Conservation (phyloP, 2,113 vertebrate genomes). For the Himantopus leucocephalus region DNA sequence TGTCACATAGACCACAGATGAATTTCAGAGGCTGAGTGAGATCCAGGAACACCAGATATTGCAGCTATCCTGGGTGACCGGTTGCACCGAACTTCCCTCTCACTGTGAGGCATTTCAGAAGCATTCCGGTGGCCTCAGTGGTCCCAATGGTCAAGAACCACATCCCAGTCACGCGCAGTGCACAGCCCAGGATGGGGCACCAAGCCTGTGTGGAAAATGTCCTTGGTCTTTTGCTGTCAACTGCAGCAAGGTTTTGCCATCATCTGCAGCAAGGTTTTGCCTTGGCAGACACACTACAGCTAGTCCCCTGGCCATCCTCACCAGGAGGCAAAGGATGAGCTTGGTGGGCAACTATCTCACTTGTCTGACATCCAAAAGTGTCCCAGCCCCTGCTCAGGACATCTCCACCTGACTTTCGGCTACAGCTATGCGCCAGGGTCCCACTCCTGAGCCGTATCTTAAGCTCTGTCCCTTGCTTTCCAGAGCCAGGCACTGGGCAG, state of each 20-base stretch:
- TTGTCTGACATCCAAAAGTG: not conserved
- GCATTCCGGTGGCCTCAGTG: not conserved
- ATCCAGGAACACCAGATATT: not conserved
- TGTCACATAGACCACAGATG: not conserved
- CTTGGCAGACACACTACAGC: not conserved
- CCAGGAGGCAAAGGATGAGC: not conserved
- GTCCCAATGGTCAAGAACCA: not conserved
- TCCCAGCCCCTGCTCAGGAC: not conserved
- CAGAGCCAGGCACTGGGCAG: not conserved
- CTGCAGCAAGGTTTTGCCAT: not conserved
- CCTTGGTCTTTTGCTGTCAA: not conserved
- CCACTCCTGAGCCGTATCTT: not conserved
- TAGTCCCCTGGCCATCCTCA: not conserved
- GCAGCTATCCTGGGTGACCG: not conserved
- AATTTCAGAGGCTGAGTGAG: conserved; percentile 14
- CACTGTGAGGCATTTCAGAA: not conserved
- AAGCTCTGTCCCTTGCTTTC: not conserved
- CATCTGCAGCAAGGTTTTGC: not conserved
- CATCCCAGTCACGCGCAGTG: not conserved
- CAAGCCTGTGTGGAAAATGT: not conserved
- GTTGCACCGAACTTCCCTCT: not conserved
- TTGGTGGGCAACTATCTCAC: not conserved
- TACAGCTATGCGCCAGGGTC: not conserved
- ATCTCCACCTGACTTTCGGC: not conserved
- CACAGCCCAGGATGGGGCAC: not conserved